Percentiles rank a stretch among this genome's conserved stretches.
Evolutionary conservation across 2,888 invertebrate genomes (phyloP).

Genomic region (Papilio demoleus): DNA sequence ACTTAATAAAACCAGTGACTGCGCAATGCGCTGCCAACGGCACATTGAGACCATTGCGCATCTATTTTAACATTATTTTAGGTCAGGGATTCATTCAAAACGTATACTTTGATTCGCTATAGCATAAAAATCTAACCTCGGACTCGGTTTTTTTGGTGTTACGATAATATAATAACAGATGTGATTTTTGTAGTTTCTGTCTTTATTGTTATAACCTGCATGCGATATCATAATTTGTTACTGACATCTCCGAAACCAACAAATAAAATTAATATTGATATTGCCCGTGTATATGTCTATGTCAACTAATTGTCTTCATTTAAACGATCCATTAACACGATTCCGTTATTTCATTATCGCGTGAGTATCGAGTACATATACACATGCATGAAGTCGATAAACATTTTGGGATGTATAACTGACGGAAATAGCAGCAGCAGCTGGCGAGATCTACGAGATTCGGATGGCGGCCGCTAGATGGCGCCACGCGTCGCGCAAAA

Average conservation of each 20-base stretch:
- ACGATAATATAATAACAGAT: not conserved
- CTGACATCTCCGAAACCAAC: constrained; percentile 15
- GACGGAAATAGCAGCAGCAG: constrained; percentile 75
- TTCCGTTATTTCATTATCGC: constrained; percentile 35
- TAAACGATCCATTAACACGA: constrained; percentile 33
- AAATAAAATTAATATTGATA: constrained; percentile 9
- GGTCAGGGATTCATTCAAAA: constrained; percentile 71
- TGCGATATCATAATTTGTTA: constrained; percentile 11
- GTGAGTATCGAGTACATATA: constrained; percentile 45
- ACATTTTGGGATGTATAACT: constrained; percentile 55
- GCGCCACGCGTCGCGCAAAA: constrained; percentile 66
- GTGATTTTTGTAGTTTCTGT: constrained; percentile 3
- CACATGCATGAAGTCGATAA: constrained; percentile 48
- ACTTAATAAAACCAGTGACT: constrained; percentile 54
- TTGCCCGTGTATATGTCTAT: constrained; percentile 11
- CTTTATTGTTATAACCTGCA: constrained; percentile 35
- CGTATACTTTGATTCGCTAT: constrained; percentile 28
- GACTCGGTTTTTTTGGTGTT: not conserved
- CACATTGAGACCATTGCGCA: constrained; percentile 73
- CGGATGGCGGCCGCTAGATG: constrained; percentile 70
- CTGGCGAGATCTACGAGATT: constrained; percentile 65
- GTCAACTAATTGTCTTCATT: constrained; percentile 33
- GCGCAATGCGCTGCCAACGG: constrained; percentile 65
- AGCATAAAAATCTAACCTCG: constrained; percentile 2
- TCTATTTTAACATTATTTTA: constrained; percentile 78